Conservation (phyloP, 2,888 invertebrate species). For the Mesopsocus fuscifrons region DNA sequence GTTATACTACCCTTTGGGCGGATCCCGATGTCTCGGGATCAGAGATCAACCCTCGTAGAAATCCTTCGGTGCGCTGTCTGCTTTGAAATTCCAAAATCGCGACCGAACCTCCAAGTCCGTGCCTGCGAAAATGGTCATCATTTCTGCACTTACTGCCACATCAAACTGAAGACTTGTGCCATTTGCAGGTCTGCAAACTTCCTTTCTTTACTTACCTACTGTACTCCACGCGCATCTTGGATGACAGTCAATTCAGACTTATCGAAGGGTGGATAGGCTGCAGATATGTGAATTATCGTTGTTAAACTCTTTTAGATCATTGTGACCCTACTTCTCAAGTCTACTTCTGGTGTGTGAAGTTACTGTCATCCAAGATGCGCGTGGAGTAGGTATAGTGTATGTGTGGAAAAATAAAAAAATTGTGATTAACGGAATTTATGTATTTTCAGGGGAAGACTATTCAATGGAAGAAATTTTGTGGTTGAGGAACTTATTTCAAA, state of each 20-base stretch:
- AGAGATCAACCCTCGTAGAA: not conserved
- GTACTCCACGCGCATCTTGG: no score
- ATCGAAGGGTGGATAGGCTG: no score
- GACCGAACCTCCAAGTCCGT: not conserved
- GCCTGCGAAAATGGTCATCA: conserved; percentile 1
- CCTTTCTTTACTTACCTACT: not conserved
- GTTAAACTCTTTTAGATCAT: no score
- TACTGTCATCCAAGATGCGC: no score
- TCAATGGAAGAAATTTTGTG: not conserved
- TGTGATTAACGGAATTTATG: not conserved
- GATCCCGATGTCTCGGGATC: not conserved
- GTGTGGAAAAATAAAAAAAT: not conserved
- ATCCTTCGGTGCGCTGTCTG: not conserved
- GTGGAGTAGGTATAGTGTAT: no score
- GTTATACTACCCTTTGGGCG: not conserved
- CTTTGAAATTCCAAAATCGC: not conserved
- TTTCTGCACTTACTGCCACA: not conserved
- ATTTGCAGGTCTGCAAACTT: not conserved
- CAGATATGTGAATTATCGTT: no score
- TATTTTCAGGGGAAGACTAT: conserved; percentile 1
- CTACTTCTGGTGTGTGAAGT: no score
- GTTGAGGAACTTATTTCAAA: not conserved
- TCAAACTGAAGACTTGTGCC: not conserved
- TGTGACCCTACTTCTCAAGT: no score
- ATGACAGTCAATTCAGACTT: no score